A percentile compares a stretch with the other conserved stretches of the same genome.
Conservation (phyloP, 1,140 invertebrate species). For the Battus philenor region DNA sequence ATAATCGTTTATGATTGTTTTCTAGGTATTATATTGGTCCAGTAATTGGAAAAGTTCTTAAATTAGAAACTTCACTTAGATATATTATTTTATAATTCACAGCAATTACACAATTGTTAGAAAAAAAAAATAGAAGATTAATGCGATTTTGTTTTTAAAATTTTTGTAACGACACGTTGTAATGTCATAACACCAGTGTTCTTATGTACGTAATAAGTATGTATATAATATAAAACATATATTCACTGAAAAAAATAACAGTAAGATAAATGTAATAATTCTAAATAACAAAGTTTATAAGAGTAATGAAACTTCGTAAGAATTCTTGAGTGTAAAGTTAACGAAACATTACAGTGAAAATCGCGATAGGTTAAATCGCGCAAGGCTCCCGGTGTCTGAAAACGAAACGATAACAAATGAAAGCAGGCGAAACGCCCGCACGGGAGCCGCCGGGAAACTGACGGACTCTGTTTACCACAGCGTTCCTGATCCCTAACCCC, state of each 20-base stretch:
- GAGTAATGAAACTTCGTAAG: neutral
- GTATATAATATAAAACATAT: too few species aligned
- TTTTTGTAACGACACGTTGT: too few species aligned
- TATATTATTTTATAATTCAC: too few species aligned
- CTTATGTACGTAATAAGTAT: too few species aligned
- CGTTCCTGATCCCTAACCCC: conserved; percentile 14
- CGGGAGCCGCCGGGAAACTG: conserved; percentile 32
- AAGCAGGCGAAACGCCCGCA: conserved; percentile 26
- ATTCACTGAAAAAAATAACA: too few species aligned
- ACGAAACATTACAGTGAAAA: neutral
- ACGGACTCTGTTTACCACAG: conserved; percentile 14
- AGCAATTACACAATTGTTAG: too few species aligned
- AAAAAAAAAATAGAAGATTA: too few species aligned
- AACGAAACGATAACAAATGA: conserved; percentile 5
- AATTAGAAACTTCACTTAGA: too few species aligned
- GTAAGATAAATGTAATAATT: too few species aligned
- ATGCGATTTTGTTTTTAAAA: too few species aligned
- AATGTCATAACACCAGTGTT: too few species aligned
- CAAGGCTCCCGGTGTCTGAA: neutral
- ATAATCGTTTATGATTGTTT: neutral
- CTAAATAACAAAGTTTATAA: neutral
- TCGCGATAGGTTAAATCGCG: neutral
- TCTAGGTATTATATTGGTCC: neutral
- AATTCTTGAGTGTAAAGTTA: neutral
- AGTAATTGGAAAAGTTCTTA: too few species aligned